Evolutionary conservation across 2,797 vertebrate genomes (phyloP).

Genomic region (Trachurus trachurus): DNA sequence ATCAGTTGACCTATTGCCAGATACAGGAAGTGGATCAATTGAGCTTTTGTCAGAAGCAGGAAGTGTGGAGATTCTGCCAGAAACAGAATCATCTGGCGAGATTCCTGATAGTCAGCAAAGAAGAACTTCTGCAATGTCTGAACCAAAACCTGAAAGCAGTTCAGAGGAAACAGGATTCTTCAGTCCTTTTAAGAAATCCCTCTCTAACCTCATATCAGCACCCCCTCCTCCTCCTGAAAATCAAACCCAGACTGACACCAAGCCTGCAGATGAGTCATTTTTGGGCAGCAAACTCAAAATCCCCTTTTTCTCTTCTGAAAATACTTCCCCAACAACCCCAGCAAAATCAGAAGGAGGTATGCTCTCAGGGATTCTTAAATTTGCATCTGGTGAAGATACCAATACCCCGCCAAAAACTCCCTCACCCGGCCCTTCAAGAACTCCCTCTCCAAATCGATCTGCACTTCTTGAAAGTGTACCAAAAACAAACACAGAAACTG

Average conservation of each 20-base stretch:
- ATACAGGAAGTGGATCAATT: constrained; percentile 78
- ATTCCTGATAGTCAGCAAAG: constrained; percentile 82
- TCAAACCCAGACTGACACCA: constrained; percentile 73
- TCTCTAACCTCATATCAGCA: constrained; percentile 90
- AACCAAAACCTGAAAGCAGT: constrained; percentile 73
- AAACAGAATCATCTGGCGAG: constrained; percentile 86
- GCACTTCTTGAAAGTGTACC: constrained; percentile 81
- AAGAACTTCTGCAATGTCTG: constrained; percentile 49
- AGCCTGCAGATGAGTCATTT: constrained; percentile 80
- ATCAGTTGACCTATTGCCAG: constrained; percentile 74
- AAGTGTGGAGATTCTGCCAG: constrained; percentile 86
- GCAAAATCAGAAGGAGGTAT: constrained; percentile 80
- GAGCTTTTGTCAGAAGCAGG: constrained; percentile 70
- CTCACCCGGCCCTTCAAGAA: constrained; percentile 60
- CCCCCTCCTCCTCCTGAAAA: constrained; percentile 76
- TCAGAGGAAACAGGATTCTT: constrained; percentile 88
- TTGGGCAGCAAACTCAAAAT: constrained; percentile 89
- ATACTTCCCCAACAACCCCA: constrained; percentile 68
- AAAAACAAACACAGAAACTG: constrained; percentile 85
- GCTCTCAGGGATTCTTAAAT: constrained; percentile 85
- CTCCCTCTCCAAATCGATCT: constrained; percentile 71
- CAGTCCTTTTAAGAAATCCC: constrained; percentile 93
- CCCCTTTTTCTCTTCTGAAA: constrained; percentile 90
- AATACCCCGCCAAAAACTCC: constrained; percentile 47
- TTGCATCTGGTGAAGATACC: constrained; percentile 81